Percentiles rank a stretch among this genome's conserved stretches.
phyloP scores from a whole-genome alignment of 2,888 invertebrate species.

The Peribatodes rhomboidaria region DNA sequence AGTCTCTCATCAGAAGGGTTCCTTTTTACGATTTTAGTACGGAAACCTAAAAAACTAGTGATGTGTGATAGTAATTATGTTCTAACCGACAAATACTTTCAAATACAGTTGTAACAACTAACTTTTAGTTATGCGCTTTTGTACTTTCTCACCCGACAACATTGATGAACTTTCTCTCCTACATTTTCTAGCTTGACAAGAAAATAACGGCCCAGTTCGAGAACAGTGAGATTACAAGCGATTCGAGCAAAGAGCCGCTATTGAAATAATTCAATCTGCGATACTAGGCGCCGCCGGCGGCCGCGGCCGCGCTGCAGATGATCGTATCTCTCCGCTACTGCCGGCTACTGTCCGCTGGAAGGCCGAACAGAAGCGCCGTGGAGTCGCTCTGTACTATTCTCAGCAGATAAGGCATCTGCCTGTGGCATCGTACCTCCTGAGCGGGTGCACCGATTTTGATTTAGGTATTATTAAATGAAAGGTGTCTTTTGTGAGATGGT shows the following conservation, averaged over 20 bases:
- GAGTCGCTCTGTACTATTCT: not conserved
- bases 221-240: slow-evolving; percentile 12
- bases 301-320: slow-evolving; percentile 53
- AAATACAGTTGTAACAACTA: no score
- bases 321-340: slow-evolving; percentile 68
- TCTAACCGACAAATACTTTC: no score
- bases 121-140: not conserved
- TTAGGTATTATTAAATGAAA: no score
- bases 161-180: not conserved
- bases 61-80: no score
- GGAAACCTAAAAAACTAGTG: no score
- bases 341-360: slow-evolving; percentile 60
- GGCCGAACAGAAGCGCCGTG: not conserved
- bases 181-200: not conserved
- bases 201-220: not conserved
- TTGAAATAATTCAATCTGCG: slow-evolving; percentile 55
- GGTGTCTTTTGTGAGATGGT: no score
- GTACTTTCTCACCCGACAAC: not conserved
- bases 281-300: slow-evolving; percentile 50
- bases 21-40: no score
- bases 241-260: slow-evolving; percentile 28
- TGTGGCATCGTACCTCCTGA: no score
- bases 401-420: not conserved
- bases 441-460: no score
- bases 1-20: no score